These are phyloP conservation scores for Chironomus striatipennis DNA, from an alignment of 1,140 invertebrate genomes.

Conservation along the genomic window DNA sequence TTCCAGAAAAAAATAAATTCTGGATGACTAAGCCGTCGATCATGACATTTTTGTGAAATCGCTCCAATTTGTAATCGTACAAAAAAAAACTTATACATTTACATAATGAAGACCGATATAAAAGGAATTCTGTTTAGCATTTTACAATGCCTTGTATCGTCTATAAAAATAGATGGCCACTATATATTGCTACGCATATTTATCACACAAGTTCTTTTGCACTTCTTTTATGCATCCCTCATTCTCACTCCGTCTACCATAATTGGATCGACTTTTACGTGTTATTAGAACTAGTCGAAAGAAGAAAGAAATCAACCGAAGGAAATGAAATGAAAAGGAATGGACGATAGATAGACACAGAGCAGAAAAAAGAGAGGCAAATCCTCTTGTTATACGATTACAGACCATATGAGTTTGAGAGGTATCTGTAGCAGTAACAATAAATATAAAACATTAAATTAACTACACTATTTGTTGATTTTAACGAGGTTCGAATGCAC, in stretches of 20 bases:
- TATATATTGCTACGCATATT: not conserved
- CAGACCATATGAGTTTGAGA: not conserved
- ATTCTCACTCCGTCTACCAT: not conserved
- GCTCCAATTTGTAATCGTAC: not conserved
- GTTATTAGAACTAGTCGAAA: not conserved
- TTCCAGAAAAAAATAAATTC: too few relatives aligned
- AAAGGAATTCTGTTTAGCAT: constrained; percentile 8
- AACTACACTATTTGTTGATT: constrained; percentile 2
- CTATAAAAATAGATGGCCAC: not conserved
- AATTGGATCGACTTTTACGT: not conserved
- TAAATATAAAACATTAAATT: constrained; percentile 15
- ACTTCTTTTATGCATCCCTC: not conserved
- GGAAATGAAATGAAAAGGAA: too few relatives aligned
- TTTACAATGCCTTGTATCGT: not conserved
- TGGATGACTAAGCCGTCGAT: too few relatives aligned
- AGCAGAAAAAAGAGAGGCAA: not conserved
- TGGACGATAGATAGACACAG: not conserved
- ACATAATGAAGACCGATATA: not conserved
- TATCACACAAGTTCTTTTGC: not conserved
- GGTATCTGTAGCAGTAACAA: constrained; percentile 6
- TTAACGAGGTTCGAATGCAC: constrained; percentile 6
- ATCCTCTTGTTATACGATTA: constrained; percentile 7
- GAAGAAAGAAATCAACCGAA: too few relatives aligned
- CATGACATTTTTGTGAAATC: not conserved
- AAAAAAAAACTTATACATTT: not conserved